phyloP scores from a whole-genome alignment of 2,113 vertebrate species.

The Saccopteryx leptura region DNA sequence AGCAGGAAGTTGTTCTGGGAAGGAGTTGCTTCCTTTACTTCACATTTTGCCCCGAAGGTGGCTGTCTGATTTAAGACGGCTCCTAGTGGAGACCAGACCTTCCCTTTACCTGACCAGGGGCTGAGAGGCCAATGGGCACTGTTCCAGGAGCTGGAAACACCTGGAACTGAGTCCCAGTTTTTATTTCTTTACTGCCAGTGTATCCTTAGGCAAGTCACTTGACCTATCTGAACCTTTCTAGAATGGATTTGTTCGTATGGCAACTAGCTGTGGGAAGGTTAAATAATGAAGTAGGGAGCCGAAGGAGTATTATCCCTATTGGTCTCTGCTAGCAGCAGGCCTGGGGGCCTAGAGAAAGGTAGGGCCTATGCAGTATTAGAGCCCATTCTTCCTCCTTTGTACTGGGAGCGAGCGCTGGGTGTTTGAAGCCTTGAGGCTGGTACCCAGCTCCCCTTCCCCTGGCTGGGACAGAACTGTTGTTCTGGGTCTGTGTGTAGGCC shows the following conservation, averaged over 20 bases:
- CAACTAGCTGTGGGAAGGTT: not conserved
- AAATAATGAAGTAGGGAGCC: not conserved
- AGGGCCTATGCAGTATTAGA: not conserved
- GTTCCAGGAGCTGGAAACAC: not conserved
- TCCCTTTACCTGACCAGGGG: not conserved
- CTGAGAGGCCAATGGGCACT: not conserved
- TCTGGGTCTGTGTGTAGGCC: not conserved
- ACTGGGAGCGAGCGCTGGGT: slow-evolving; percentile 89
- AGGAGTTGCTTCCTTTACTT: not conserved
- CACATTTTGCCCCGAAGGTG: not conserved
- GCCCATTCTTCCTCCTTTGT: not conserved
- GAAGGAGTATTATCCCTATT: not conserved
- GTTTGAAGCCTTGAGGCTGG: slow-evolving; percentile 92
- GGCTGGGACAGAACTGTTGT: slow-evolving; percentile 85
- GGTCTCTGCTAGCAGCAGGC: not conserved
- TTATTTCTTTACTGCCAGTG: not conserved
- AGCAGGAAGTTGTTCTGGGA: not conserved
- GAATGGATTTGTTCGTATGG: not conserved
- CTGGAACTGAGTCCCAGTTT: not conserved
- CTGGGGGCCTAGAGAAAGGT: too few relatives aligned
- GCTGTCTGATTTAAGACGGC: not conserved
- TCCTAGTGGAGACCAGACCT: not conserved
- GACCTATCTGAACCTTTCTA: not conserved
- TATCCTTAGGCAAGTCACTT: not conserved
- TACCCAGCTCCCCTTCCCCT: slow-evolving; percentile 86